Percentiles rank a stretch among this genome's conserved stretches.
These are phyloP conservation scores for Sciurus vulgaris DNA, from an alignment of 2,797 vertebrate genomes.

Conservation along the genomic window DNA sequence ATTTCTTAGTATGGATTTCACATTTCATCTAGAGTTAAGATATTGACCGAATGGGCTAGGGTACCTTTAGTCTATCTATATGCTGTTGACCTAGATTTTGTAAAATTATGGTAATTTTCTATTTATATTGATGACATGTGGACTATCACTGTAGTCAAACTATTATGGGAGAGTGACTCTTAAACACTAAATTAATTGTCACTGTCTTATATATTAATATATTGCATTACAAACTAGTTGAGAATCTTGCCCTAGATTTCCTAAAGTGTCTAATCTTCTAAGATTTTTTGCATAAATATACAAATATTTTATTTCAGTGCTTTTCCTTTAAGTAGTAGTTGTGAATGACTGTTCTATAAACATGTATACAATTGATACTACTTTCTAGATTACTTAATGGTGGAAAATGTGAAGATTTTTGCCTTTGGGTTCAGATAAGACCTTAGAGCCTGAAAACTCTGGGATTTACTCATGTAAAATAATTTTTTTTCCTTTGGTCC, in stretches of 20 bases:
- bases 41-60: slow-evolving; percentile 31
- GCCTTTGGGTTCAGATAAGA: background rate
- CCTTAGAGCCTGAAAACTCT: background rate
- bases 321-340: slow-evolving; percentile 37
- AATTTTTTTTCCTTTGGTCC: background rate
- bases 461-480: slow-evolving; percentile 19
- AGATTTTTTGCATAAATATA: background rate
- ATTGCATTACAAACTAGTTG: background rate
- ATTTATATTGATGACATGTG: background rate
- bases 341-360: background rate
- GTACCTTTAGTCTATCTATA: slow-evolving; percentile 36
- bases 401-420: slow-evolving; percentile 35
- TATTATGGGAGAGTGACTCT: background rate
- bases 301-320: background rate
- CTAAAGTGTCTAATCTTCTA: background rate
- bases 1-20: slow-evolving; percentile 86
- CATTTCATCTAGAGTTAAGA: slow-evolving; percentile 81
- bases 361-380: background rate
- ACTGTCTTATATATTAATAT: background rate
- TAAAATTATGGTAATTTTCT: slow-evolving; percentile 64
- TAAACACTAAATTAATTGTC: slow-evolving; percentile 1
- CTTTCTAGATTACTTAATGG: background rate
- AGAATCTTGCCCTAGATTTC: slow-evolving; percentile 21
- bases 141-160: slow-evolving; percentile 59
- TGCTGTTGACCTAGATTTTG: slow-evolving; percentile 59